Evolutionary conservation across 2,888 invertebrate species (phyloP), one percentile per base, ranked within the genome.

Genomic region (Aspidiotus rigidus): DNA sequence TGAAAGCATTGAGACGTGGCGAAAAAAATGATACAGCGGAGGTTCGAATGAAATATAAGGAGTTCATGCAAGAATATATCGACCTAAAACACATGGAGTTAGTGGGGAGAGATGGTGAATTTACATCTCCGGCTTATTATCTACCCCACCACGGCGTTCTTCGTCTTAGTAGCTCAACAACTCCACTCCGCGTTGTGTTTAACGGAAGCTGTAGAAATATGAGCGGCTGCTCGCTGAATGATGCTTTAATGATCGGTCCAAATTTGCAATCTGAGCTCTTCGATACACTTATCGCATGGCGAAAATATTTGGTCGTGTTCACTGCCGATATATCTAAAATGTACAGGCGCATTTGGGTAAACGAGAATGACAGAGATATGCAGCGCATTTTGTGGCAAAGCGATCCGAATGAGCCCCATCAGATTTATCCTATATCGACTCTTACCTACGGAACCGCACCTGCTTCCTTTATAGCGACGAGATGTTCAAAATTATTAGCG

Each of bases 321-420:
- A 75, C 74, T 8, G 76, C 76, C 0, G 78, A 78, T 62, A 75
- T 79, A 11, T 74, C 73, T 28, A 78, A 78, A 71, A 77, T 77
- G 76, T 77, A 76, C 69, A 71, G 76, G 0, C 76, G 76, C 69
- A 74, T 77, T 8, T 11, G 54, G 0, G 69, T 77, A 0, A 62
- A 73, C 41, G 61, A 70, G 1, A 69, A 71, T 1, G 75, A 78
- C 41, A 62, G 74, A 28, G 57, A 75, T 42, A 72, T 75, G 8
- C 78, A 77, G 62, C 69, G 74, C 6, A 77, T 79, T 7, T 57
- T 78, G 5, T 78, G 77, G 77, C 62, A 76, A 42, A 60, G 72
- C 7, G 49, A 72, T 59, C 70, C 72, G 7, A 40, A 13, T 8
- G 10, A 57, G 6, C 69, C 64, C 1, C 6, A 67, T 17, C 1